phyloP scores from a whole-genome alignment of 2,888 invertebrate species.

The Idaea aversata region DNA sequence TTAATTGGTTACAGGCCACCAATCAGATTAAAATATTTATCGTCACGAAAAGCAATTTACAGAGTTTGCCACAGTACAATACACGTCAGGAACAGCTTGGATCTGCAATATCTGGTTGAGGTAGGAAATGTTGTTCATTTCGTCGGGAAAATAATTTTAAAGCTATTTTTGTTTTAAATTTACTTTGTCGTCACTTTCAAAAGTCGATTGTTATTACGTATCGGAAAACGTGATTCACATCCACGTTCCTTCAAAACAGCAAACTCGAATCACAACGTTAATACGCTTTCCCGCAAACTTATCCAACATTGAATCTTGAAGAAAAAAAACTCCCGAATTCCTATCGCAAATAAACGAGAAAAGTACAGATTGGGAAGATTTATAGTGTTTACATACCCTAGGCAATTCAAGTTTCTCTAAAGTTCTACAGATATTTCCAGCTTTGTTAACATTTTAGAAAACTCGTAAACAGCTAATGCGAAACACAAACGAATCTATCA shows the following conservation, averaged over 20 bases:
- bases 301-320: conserved; percentile 36
- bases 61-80: conserved; percentile 72
- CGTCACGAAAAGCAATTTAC: conserved; percentile 76
- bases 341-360: conserved; percentile 50
- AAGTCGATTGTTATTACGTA: conserved; percentile 17
- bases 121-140: conserved; percentile 57
- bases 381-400: conserved; percentile 50
- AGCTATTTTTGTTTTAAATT: conserved; percentile 39
- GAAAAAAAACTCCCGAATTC: conserved; percentile 46
- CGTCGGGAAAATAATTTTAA: conserved; percentile 49
- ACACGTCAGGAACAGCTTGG: conserved; percentile 69
- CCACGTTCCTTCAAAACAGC: conserved; percentile 10
- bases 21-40: conserved; percentile 78
- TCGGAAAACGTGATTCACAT: conserved; percentile 12
- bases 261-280: conserved; percentile 13
- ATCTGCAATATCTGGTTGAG: conserved; percentile 66
- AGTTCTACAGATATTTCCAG: conserved; percentile 54
- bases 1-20: conserved; percentile 75
- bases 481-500: conserved; percentile 3
- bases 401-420: conserved; percentile 49
- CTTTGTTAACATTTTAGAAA: conserved; percentile 44
- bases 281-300: conserved; percentile 21
- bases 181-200: conserved; percentile 16
- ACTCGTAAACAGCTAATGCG: conserved; percentile 20
- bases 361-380: conserved; percentile 49